Percentiles rank a stretch among this genome's conserved stretches.
Evolutionary conservation across 2,113 vertebrate genomes (phyloP).

Genomic region (Puma concolor): DNA sequence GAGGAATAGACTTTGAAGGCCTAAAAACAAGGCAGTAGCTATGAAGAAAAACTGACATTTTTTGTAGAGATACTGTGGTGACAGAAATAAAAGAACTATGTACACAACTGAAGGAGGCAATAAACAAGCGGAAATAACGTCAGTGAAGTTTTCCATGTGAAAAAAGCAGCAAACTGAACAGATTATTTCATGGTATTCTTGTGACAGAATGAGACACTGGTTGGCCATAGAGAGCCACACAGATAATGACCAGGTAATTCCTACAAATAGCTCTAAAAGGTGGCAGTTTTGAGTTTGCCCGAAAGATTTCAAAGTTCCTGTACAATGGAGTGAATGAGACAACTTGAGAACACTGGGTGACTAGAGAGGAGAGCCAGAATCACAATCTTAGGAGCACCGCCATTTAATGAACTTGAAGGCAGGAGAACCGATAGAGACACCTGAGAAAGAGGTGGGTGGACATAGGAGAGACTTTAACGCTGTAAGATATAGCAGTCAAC

Average conservation of each 20-base stretch:
- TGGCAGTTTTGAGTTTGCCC: neutral
- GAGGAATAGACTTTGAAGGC: neutral
- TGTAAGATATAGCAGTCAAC: neutral
- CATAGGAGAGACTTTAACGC: neutral
- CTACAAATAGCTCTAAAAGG: slow-evolving; percentile 12
- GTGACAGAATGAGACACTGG: neutral
- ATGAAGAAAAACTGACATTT: neutral
- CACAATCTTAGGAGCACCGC: neutral
- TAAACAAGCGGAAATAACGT: neutral
- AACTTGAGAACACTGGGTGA: neutral
- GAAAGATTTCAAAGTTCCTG: neutral
- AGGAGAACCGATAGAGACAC: neutral
- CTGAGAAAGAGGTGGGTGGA: neutral
- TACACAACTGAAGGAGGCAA: neutral
- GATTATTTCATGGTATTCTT: neutral
- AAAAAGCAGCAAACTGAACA: slow-evolving; percentile 11
- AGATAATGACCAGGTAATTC: neutral
- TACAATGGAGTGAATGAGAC: neutral
- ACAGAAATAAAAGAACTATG: neutral
- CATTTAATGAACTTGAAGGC: neutral
- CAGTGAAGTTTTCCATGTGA: neutral
- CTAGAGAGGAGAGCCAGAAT: neutral
- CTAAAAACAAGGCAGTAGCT: slow-evolving; percentile 22
- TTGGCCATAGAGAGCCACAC: neutral
- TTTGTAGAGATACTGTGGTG: neutral